These are phyloP conservation scores for Pseudonaja textilis DNA, from an alignment of 2,113 vertebrate genomes.

Conservation along the genomic window DNA sequence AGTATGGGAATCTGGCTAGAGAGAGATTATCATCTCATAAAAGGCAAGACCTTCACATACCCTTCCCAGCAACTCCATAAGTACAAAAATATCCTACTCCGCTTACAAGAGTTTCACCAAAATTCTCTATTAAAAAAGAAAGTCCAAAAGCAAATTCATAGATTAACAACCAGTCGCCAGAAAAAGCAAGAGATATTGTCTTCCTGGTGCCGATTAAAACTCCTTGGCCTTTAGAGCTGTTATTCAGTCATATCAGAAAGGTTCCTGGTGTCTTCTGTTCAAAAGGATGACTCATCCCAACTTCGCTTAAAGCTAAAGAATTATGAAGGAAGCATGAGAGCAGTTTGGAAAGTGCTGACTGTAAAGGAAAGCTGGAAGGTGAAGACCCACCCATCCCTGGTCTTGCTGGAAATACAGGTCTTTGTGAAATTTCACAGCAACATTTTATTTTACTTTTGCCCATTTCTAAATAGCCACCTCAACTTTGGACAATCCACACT, in stretches of 20 bases:
- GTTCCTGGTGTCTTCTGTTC: background rate
- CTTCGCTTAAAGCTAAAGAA: background rate
- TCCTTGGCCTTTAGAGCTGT: background rate
- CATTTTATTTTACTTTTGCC: background rate
- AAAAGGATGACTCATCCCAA: background rate
- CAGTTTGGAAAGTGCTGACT: background rate
- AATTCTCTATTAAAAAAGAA: background rate
- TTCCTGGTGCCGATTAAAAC: background rate
- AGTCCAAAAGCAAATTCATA: background rate
- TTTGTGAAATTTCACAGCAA: background rate
- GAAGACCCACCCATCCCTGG: background rate
- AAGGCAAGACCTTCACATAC: background rate
- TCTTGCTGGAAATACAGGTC: background rate
- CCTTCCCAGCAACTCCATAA: background rate
- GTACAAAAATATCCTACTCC: background rate
- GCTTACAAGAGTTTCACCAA: background rate
- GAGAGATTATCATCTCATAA: background rate
- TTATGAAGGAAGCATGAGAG: background rate
- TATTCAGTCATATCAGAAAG: background rate
- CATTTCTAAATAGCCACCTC: background rate
- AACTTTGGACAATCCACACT: background rate
- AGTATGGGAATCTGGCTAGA: background rate
- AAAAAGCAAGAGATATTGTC: background rate
- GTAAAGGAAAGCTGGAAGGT: background rate
- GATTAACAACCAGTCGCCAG: background rate